phyloP scores from a whole-genome alignment of 2,113 vertebrate genomes.

The Sinocyclocheilus anshuiensis region DNA sequence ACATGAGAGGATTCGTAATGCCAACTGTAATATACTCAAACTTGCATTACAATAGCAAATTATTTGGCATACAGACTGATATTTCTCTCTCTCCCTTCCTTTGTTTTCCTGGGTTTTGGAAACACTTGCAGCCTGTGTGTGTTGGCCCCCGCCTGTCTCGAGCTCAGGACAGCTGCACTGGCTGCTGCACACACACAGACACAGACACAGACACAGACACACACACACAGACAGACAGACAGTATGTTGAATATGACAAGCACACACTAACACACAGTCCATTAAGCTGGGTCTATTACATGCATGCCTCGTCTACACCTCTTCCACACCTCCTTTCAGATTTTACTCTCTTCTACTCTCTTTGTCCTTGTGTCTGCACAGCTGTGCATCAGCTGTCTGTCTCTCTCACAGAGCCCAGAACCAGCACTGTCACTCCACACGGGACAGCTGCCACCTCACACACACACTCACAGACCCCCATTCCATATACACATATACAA shows the following conservation, averaged over 20 bases:
- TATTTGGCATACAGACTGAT: constrained; percentile 29
- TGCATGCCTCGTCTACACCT: constrained; percentile 45
- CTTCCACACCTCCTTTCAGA: constrained; percentile 56
- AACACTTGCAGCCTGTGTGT: constrained; percentile 67
- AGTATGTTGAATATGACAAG: constrained; percentile 41
- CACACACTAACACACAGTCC: constrained; percentile 57
- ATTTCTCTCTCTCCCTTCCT: constrained; percentile 10
- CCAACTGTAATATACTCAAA: constrained; percentile 42
- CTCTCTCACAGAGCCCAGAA: constrained; percentile 65
- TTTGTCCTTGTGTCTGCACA: constrained; percentile 69
- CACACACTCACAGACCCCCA: neutral
- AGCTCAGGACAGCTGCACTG: constrained; percentile 74
- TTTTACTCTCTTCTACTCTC: constrained; percentile 43
- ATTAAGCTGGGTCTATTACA: constrained; percentile 43
- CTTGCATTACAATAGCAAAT: constrained; percentile 34
- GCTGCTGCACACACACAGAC: constrained; percentile 55
- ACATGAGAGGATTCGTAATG: constrained; percentile 24
- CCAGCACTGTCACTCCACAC: constrained; percentile 45
- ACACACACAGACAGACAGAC: constrained; percentile 49
- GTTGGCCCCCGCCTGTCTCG: constrained; percentile 64
- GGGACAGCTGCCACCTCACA: constrained; percentile 42
- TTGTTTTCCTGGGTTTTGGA: constrained; percentile 30
- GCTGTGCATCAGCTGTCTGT: constrained; percentile 79
- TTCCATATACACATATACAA: neutral
- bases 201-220: constrained; percentile 39